phyloP scores from a whole-genome alignment of 2,888 invertebrate species.

The Eupeodes luniger region DNA sequence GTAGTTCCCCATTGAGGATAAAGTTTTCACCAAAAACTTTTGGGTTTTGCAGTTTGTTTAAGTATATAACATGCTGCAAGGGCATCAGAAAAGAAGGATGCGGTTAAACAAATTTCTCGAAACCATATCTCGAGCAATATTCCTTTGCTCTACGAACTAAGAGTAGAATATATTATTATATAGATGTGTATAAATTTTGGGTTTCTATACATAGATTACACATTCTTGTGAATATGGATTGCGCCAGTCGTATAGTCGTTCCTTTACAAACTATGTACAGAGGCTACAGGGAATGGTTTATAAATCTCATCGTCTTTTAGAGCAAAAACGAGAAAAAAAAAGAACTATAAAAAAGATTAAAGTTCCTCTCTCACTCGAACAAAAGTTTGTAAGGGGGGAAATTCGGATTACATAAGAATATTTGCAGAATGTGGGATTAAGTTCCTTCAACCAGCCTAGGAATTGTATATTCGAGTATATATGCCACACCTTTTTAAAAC shows the following conservation, averaged over 20 bases:
- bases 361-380: not conserved
- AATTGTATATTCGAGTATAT: not conserved
- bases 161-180: not conserved
- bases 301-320: conserved; percentile 15
- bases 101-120: conserved; percentile 30
- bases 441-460: not conserved
- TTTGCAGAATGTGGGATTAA: conserved; percentile 21
- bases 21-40: conserved; percentile 44
- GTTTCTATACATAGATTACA: not conserved
- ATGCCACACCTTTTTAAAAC: conserved; percentile 4
- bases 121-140: conserved; percentile 39
- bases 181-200: not conserved
- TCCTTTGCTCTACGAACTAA: not conserved
- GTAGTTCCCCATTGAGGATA: conserved; percentile 1
- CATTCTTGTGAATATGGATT: not conserved
- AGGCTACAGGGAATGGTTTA: not conserved
- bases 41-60: conserved; percentile 28
- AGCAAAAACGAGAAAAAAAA: not conserved
- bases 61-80: conserved; percentile 23
- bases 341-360: conserved; percentile 2
- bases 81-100: conserved; percentile 3
- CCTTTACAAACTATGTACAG: not conserved
- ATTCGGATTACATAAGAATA: conserved; percentile 26
- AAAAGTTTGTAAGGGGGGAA: not conserved
- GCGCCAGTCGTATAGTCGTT: conserved; percentile 9